Conservation (phyloP, 2,797 vertebrate genomes). For the Pipistrellus nathusii region DNA sequence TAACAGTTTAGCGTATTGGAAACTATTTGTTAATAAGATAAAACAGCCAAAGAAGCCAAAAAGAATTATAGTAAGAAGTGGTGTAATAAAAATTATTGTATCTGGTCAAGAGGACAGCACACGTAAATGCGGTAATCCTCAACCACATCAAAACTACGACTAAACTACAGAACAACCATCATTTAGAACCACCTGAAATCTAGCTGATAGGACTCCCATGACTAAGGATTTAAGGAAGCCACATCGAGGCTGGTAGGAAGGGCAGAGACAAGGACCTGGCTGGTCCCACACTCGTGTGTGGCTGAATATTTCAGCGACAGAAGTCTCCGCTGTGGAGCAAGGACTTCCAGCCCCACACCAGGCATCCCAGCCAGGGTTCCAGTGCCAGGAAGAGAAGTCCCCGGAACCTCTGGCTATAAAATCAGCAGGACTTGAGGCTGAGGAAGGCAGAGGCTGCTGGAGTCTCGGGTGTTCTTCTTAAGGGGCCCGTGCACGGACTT, state of each 20-base stretch:
- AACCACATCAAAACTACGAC: background rate
- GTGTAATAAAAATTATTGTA: background rate
- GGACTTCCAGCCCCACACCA: background rate
- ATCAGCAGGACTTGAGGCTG: background rate
- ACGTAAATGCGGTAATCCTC: background rate
- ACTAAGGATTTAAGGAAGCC: background rate
- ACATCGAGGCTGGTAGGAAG: background rate
- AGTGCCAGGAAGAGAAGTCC: background rate
- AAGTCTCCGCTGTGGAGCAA: background rate
- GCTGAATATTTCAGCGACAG: background rate
- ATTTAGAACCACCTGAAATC: background rate
- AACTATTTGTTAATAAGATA: constrained; percentile 19
- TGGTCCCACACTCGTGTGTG: background rate
- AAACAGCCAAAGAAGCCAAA: background rate
- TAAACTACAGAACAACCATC: background rate
- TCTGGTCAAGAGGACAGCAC: background rate
- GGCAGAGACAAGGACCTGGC: background rate
- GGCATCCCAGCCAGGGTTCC: background rate
- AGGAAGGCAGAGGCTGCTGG: background rate
- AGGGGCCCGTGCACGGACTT: background rate
- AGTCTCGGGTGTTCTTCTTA: background rate
- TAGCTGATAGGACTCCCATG: background rate
- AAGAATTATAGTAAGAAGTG: background rate
- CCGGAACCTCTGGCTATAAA: background rate
- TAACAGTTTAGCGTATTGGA: constrained; percentile 28